Evolutionary conservation across 2,113 vertebrate genomes (phyloP), one percentile per base, ranked within the genome.

Genomic region (Hemibagrus wyckioides): DNA sequence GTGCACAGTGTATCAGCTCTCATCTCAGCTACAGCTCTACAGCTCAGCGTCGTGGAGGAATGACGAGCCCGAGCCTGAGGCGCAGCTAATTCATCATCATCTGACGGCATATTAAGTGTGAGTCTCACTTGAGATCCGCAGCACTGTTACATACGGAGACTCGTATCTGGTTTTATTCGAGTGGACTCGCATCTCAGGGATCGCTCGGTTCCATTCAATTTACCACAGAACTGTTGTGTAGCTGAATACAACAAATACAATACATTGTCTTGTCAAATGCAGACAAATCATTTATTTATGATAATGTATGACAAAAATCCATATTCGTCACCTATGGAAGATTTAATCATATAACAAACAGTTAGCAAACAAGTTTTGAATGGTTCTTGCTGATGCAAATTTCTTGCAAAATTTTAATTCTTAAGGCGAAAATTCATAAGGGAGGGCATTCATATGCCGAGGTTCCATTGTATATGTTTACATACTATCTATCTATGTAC

Each of bases 71-170:
- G 80, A 23, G 44, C 19, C 21, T 13, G 36, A 73, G 80, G 52
- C 39, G 61, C 28, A 1, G 54, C 65, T 82, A 82, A 87, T 87
- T 87, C 41, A 59, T 87, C 80, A 82, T 87, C 79, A 82, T 87
- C 59, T 82, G 67, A 82, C 13, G 23, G 65, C 67, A 82, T 82
- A 82, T 87, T 75, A 87, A 73, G 80, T 23, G 67, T n/a, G 67
- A 82, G 86, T 75, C 59, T 36, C 30, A 50, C 56, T 63, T 17
- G n/a, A 77, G 84, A 85, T 36, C 39, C 19, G 57, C 57, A 69
- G 65, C 33, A 71, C 63, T 82, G 50, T 54, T 86, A 52, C 48
- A n/a, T 65, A 63, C 52, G 75, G 57, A 11, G 73, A 85, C 56
- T 56, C 50, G 11, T 77, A 63, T 50, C 71, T 80, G 44, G 44